phyloP scores from a whole-genome alignment of 2,797 vertebrate species.

The Salmo trutta region DNA sequence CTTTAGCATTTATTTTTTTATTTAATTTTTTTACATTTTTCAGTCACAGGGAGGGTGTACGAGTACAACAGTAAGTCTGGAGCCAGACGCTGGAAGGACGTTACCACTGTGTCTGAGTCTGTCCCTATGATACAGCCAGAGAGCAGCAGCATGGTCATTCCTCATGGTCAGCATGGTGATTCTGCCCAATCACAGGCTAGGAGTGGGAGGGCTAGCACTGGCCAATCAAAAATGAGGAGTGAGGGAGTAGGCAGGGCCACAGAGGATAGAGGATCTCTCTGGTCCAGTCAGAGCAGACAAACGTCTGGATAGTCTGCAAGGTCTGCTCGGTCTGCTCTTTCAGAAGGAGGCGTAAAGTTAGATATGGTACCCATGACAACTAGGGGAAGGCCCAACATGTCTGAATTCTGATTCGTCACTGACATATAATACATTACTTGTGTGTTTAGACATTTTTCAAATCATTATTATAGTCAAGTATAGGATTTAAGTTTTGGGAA shows the following conservation, averaged over 20 bases:
- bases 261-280: not conserved
- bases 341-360: not conserved
- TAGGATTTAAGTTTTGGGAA: not conserved
- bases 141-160: conserved; percentile 25
- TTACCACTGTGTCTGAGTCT: conserved; percentile 14
- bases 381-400: not conserved
- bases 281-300: not conserved
- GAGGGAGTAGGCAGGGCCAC: conserved; percentile 4
- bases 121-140: conserved; percentile 8
- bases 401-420: not conserved
- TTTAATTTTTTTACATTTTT: not conserved
- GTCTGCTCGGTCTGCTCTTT: not conserved
- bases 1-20: not conserved
- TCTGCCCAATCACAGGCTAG: conserved; percentile 2
- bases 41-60: conserved; percentile 63
- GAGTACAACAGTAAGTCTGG: conserved; percentile 66
- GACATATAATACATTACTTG: not conserved
- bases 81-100: conserved; percentile 61
- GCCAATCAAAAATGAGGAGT: conserved; percentile 17
- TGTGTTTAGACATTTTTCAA: not conserved
- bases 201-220: conserved; percentile 11
- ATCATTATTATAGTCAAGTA: not conserved
- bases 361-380: not conserved
- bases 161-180: not conserved
- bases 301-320: not conserved